phyloP scores from a whole-genome alignment of 2,888 invertebrate genomes.

The Eulithis prunata region DNA sequence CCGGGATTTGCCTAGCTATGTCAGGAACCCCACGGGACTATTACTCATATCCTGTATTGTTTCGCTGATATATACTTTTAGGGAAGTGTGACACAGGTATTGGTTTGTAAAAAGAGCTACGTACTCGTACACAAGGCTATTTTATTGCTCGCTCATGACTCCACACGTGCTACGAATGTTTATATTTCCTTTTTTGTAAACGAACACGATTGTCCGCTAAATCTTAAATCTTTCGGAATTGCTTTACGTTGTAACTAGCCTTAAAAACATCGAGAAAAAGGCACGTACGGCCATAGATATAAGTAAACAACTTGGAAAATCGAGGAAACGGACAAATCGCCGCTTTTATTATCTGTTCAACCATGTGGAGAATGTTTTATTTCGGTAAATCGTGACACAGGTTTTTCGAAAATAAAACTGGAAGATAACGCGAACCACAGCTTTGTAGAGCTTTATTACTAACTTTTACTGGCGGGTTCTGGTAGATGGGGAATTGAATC shows the following conservation, averaged over 20 bases:
- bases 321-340: slow-evolving; percentile 38
- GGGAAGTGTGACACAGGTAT: slow-evolving; percentile 41
- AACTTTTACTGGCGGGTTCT: slow-evolving; percentile 34
- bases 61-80: slow-evolving; percentile 43
- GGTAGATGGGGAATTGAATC: slow-evolving; percentile 35
- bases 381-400: slow-evolving; percentile 40
- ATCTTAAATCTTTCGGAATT: slow-evolving; percentile 30
- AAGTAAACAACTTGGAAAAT: slow-evolving; percentile 37
- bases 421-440: slow-evolving; percentile 33
- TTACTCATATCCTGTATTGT: slow-evolving; percentile 45
- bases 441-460: slow-evolving; percentile 38
- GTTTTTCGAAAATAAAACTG: slow-evolving; percentile 39
- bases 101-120: slow-evolving; percentile 36
- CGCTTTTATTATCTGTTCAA: slow-evolving; percentile 41
- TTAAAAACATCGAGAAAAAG: slow-evolving; percentile 27
- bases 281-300: slow-evolving; percentile 32
- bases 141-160: slow-evolving; percentile 42
- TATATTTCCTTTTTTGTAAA: slow-evolving; percentile 27
- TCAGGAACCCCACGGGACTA: slow-evolving; percentile 32
- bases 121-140: slow-evolving; percentile 31
- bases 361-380: slow-evolving; percentile 42
- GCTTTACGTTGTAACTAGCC: slow-evolving; percentile 28
- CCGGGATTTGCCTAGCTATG: slow-evolving; percentile 22
- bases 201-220: slow-evolving; percentile 23
- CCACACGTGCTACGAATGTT: slow-evolving; percentile 39